These are phyloP conservation scores for Hemicentrotus pulcherrimus DNA, from an alignment of 35 echinoderm and acorn worm genomes.

Conservation along the genomic window DNA sequence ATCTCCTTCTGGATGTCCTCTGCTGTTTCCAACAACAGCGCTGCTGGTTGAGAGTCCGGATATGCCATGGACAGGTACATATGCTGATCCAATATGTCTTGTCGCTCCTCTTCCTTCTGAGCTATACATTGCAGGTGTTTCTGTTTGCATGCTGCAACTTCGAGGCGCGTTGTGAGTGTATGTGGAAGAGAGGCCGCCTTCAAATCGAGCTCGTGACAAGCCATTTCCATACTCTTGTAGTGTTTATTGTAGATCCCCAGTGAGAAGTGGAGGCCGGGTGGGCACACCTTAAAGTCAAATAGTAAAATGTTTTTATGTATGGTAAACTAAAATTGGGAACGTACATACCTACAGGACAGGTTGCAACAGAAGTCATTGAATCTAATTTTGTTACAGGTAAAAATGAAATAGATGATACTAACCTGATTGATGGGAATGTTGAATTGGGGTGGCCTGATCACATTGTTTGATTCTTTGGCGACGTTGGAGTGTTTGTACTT, in stretches of 20 bases:
- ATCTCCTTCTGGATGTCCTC: not conserved
- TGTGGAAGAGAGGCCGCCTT: slow-evolving; percentile 32
- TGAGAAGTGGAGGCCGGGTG: slow-evolving; percentile 65
- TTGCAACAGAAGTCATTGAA: too few species aligned
- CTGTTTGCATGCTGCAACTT: not conserved
- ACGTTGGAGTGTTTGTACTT: not conserved
- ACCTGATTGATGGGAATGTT: not conserved
- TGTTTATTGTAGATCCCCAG: slow-evolving; percentile 67
- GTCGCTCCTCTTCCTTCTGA: not conserved
- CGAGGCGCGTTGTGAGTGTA: not conserved
- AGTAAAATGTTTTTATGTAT: not conserved
- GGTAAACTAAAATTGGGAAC: too few species aligned
- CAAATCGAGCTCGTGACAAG: slow-evolving; percentile 60
- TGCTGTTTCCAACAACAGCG: not conserved
- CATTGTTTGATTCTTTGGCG: not conserved
- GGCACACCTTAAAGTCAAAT: slow-evolving; percentile 58
- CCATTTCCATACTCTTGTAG: slow-evolving; percentile 41
- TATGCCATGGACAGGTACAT: not conserved
- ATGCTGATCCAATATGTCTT: not conserved
- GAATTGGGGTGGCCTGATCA: not conserved
- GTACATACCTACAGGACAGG: too few species aligned
- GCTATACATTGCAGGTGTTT: not conserved
- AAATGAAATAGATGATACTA: not conserved
- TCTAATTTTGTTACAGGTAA: too few species aligned
- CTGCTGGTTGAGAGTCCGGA: not conserved